Base-by-base conservation (phyloP, 1,140 invertebrate genomes). In the Penaeus chinensis region DNA sequence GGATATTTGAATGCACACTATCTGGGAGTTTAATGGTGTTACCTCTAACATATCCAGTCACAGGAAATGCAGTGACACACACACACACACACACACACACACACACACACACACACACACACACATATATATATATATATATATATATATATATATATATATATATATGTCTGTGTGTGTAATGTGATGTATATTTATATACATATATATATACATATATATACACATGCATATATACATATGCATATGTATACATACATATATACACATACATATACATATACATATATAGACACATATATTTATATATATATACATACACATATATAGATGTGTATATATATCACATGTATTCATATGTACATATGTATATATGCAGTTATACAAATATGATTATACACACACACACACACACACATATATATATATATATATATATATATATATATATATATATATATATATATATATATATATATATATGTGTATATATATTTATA, bases 371-470 rank as follows among this genome's bases (percentile, higher is more conserved):
- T 71, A n/a, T 24, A n/a, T 71, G 3, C 32, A n/a, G 20, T 1
- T 24, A n/a, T 71, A 71, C 3, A 71, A 0, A 71, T 7, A 71
- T 32, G 8, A 1, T 2, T 71, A n/a, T 5, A 71, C 0, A 71
- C 2, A 20, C 3, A 71, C 27, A 27, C 1, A 22, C 27, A 71
- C 0, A 71, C 24, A 24, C 24, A 32, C 24, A 71, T 71, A 32
- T 16, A 3, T 71, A 22, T 13, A 24, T 32, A 71, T 24, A 71
- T 71, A 24, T 71, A 71, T 8, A 71, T n/a, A 71, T 71, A 71
- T 22, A 71, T 71, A 71, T 24, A 71, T 18, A 71, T 42, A 42
- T 42, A 74, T 74, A 74, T 74, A 74, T 74, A 74, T 37, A 32
- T 27, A 32, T 74, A 32, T 32, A 27, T 74, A 37, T 74, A 32